phyloP scores from a whole-genome alignment of 2,888 invertebrate genomes.

The Andrena bucephala region DNA sequence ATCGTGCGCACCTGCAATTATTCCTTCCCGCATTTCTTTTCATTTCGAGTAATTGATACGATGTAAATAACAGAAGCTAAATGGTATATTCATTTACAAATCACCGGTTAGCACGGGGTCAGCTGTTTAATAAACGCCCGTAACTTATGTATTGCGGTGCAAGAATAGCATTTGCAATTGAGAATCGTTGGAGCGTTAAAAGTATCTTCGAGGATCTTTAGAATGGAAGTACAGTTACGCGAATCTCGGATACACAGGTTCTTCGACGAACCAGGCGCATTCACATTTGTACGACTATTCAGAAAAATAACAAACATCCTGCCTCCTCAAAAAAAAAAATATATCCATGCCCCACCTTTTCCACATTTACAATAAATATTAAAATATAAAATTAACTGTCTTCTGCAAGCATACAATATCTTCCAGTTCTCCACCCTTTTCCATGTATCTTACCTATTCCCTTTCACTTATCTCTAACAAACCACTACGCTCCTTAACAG shows the following conservation, averaged over 20 bases:
- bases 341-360: constrained; percentile 22
- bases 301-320: constrained; percentile 29
- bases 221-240: constrained; percentile 71
- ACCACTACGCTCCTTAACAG: too few species aligned
- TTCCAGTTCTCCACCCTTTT: too few species aligned
- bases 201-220: constrained; percentile 65
- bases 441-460: too few species aligned
- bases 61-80: constrained; percentile 43
- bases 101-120: constrained; percentile 50
- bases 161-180: constrained; percentile 64
- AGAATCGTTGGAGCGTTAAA: constrained; percentile 71
- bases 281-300: constrained; percentile 46
- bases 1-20: not conserved
- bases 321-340: constrained; percentile 23
- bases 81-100: constrained; percentile 60
- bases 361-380: not conserved
- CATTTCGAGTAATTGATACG: constrained; percentile 13
- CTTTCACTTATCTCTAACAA: too few species aligned
- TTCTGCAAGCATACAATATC: too few species aligned
- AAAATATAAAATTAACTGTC: too few species aligned
- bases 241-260: constrained; percentile 46
- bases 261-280: constrained; percentile 49
- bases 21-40: not conserved
- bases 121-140: constrained; percentile 60
- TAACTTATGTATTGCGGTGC: constrained; percentile 29